Evolutionary conservation across 2,113 vertebrate species (phyloP).

Genomic region (Thomomys bottae): DNA sequence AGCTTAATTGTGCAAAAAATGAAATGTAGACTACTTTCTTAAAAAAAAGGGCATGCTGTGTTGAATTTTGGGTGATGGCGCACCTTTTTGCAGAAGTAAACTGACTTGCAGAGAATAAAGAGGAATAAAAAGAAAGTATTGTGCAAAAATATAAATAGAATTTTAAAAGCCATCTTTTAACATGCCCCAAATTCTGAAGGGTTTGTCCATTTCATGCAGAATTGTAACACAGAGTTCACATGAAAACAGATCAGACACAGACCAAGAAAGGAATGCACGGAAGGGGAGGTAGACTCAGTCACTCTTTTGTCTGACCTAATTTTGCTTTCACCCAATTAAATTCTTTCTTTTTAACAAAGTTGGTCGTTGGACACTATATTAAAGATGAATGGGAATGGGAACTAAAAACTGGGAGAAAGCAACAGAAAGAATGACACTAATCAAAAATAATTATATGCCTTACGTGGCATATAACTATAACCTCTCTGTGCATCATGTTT

Average conservation of each 20-base stretch:
- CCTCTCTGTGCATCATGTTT: no score
- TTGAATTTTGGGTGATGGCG: no score
- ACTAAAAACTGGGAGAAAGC: no score
- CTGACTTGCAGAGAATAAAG: no score
- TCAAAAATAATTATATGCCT: no score
- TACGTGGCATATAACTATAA: no score
- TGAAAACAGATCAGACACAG: neutral
- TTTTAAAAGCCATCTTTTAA: neutral
- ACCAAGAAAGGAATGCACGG: conserved; percentile 9
- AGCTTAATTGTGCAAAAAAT: neutral
- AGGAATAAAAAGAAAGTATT: no score
- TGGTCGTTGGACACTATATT: no score
- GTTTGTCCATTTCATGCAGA: neutral
- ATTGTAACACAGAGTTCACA: neutral
- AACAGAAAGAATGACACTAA: no score
- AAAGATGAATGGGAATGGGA: no score
- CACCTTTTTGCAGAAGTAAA: no score
- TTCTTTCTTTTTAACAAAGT: neutral
- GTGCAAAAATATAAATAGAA: no score
- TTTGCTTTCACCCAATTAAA: conserved; percentile 38
- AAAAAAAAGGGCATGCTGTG: neutral
- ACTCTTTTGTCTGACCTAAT: conserved; percentile 9
- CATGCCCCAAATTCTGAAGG: neutral
- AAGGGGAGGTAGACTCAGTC: neutral
- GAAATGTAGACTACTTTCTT: neutral